These are phyloP conservation scores for Falcunculus frontatus DNA, from an alignment of 2,113 vertebrate genomes.

Conservation along the genomic window DNA sequence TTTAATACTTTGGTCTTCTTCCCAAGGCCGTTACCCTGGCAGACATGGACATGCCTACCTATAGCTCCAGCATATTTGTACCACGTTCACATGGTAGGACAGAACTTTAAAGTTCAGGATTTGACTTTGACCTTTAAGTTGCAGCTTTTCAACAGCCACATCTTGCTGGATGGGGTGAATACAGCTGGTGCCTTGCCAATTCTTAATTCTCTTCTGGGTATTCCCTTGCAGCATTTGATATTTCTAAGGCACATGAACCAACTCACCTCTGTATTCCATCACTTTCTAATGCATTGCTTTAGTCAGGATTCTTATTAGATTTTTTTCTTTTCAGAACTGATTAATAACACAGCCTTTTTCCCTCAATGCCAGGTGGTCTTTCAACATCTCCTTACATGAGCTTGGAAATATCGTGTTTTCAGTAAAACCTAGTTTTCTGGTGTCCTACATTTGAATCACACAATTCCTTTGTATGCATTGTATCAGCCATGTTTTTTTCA, in stretches of 20 bases:
- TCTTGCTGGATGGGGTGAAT: background rate
- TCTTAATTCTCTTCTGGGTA: background rate
- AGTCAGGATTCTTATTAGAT: background rate
- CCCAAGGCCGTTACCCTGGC: accelerated
- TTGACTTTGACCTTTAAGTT: background rate
- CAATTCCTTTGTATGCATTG: background rate
- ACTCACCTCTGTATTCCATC: background rate
- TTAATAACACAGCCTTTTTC: background rate
- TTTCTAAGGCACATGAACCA: background rate
- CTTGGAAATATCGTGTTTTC: background rate
- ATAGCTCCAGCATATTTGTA: background rate
- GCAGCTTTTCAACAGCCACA: background rate
- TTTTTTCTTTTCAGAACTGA: background rate
- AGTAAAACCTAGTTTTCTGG: background rate
- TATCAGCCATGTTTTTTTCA: background rate
- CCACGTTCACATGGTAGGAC: accelerated
- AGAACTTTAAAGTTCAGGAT: background rate
- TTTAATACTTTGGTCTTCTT: background rate
- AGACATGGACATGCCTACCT: background rate
- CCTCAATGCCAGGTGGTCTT: background rate
- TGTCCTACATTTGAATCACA: background rate
- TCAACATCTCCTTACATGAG: background rate
- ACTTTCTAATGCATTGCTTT: background rate
- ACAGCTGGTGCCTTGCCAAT: background rate
- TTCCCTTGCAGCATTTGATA: background rate